Percentiles rank a stretch among this genome's conserved stretches.
Evolutionary conservation across 2,113 vertebrate genomes (phyloP).

Genomic region (Calyptomena viridis): DNA sequence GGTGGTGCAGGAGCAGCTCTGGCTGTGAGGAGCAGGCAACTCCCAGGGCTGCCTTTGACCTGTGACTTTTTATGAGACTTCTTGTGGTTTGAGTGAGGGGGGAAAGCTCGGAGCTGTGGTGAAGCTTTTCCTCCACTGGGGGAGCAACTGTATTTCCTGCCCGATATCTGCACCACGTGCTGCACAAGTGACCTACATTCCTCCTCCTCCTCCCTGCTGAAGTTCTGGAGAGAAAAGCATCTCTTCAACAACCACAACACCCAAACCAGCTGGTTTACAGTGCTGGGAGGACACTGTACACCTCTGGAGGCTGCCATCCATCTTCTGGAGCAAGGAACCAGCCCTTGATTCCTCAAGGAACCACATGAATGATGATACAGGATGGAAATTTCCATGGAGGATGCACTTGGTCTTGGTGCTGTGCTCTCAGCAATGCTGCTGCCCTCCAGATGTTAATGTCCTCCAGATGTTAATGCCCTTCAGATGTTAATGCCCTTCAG

Average conservation of each 20-base stretch:
- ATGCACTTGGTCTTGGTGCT: background rate
- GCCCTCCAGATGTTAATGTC: background rate
- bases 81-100: constrained; percentile 65
- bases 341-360: background rate
- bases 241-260: background rate
- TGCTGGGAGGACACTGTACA: background rate
- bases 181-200: constrained; percentile 56
- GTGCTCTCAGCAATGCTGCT: background rate
- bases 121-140: constrained; percentile 18
- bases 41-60: constrained; percentile 30
- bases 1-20: background rate
- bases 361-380: background rate
- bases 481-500: background rate
- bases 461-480: background rate
- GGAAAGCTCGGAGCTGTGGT: constrained; percentile 48
- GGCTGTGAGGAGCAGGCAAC: background rate
- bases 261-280: background rate
- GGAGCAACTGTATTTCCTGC: constrained; percentile 61
- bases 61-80: constrained; percentile 29
- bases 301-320: background rate
- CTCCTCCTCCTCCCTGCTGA: background rate
- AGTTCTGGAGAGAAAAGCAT: background rate
- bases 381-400: background rate
- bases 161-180: background rate
- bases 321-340: background rate